Conservation (phyloP, 2,888 invertebrate genomes). For the Tryphoninae sp. region DNA sequence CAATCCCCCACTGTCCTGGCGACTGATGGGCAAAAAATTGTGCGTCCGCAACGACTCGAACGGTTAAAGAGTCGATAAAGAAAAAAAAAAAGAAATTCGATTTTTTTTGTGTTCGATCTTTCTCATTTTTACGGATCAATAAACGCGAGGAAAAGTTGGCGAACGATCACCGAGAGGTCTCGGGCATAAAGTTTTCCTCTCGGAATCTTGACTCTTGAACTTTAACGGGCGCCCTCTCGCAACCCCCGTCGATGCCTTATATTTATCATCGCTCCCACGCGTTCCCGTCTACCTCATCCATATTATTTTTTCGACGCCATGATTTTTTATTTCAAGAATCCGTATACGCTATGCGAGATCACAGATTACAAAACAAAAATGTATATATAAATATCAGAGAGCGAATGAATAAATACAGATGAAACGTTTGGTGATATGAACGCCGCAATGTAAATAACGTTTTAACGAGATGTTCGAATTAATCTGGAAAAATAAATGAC, state of each 20-base stretch:
- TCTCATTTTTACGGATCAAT: slow-evolving; percentile 7
- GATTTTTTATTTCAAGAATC: slow-evolving; percentile 1
- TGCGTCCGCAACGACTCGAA: slow-evolving; percentile 12
- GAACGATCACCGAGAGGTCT: slow-evolving; percentile 26
- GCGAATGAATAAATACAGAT: no score
- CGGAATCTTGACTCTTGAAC: slow-evolving; percentile 43
- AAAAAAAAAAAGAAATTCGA: not conserved
- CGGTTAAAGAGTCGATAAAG: not conserved
- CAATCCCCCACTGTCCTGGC: not conserved
- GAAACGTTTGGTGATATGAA: no score
- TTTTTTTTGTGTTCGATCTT: slow-evolving; percentile 16
- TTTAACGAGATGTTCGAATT: no score
- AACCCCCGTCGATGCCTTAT: slow-evolving; percentile 1
- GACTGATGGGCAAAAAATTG: slow-evolving; percentile 20
- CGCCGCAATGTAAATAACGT: no score
- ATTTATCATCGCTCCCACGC: slow-evolving; percentile 13
- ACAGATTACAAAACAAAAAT: no score
- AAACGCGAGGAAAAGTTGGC: slow-evolving; percentile 38
- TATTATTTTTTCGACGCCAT: not conserved
- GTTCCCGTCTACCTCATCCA: not conserved
- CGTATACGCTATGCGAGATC: not conserved
- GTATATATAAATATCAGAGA: no score
- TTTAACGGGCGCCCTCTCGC: slow-evolving; percentile 34
- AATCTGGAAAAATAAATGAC: no score
- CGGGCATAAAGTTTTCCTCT: slow-evolving; percentile 24